Evolutionary conservation across 2,113 vertebrate species (phyloP).

Genomic region (Ondatra zibethicus): DNA sequence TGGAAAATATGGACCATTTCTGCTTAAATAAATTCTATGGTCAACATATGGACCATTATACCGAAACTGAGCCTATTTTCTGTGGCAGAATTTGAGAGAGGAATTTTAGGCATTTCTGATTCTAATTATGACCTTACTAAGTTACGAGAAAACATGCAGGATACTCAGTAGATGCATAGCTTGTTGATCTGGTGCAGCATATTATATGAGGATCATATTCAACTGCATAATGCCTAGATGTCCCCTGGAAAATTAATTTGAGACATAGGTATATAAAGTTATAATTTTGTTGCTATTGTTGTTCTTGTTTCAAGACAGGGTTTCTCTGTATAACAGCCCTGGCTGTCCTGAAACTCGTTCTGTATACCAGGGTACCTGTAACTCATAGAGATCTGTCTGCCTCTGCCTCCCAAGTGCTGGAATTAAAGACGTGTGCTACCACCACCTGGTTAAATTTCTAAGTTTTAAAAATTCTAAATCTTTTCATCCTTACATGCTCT

Average conservation of each 20-base stretch:
- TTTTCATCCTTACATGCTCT: neutral
- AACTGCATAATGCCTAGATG: neutral
- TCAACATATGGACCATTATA: constrained; percentile 5
- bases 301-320: neutral
- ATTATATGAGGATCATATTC: neutral
- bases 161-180: neutral
- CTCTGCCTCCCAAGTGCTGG: neutral
- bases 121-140: constrained; percentile 14
- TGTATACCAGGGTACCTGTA: neutral
- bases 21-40: neutral
- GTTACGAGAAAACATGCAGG: neutral
- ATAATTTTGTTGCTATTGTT: neutral
- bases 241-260: neutral
- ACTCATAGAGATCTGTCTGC: neutral
- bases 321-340: neutral
- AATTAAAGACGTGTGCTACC: neutral
- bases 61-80: neutral
- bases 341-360: neutral
- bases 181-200: neutral
- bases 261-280: neutral
- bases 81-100: neutral
- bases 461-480: constrained; percentile 1
- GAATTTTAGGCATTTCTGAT: constrained; percentile 17
- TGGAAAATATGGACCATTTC: constrained; percentile 9
- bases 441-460: neutral